Percentiles rank a stretch among this genome's conserved stretches.
Evolutionary conservation across 2,113 vertebrate genomes (phyloP).

Genomic region (Cochlearius cochlearius): DNA sequence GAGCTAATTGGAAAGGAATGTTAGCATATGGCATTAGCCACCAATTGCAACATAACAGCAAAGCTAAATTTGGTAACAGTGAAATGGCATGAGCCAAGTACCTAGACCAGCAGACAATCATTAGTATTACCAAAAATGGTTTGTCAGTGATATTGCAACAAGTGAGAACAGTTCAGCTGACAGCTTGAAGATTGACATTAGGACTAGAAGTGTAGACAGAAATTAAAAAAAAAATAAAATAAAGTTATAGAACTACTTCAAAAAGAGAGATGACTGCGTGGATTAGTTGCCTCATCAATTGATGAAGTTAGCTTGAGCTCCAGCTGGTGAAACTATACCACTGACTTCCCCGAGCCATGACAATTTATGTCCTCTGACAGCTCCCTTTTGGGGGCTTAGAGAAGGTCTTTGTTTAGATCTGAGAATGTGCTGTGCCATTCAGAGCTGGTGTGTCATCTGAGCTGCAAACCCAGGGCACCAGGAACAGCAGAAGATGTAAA

Average conservation of each 20-base stretch:
- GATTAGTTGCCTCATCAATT: neutral
- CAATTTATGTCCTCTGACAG: neutral
- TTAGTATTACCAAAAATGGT: neutral
- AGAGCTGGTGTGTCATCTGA: neutral
- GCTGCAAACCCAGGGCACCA: neutral
- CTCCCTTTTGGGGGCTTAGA: neutral
- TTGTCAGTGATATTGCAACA: neutral
- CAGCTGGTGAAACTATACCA: neutral
- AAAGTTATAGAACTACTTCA: neutral
- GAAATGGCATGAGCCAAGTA: neutral
- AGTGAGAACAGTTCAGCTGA: neutral
- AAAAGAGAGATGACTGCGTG: neutral
- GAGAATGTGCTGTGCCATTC: neutral
- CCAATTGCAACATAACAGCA: neutral
- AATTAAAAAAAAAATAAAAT: neutral
- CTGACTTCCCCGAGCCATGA: neutral
- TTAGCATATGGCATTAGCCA: neutral
- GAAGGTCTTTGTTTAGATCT: neutral
- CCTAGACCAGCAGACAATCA: neutral
- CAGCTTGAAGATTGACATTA: neutral
- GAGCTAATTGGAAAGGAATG: neutral
- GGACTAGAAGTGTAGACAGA: neutral
- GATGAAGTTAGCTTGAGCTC: neutral
- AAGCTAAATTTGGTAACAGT: neutral
- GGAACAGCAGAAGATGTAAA: neutral